Evolutionary conservation across 2,113 vertebrate genomes (phyloP), one percentile per base, ranked within the genome.

Genomic region (Lota lota): DNA sequence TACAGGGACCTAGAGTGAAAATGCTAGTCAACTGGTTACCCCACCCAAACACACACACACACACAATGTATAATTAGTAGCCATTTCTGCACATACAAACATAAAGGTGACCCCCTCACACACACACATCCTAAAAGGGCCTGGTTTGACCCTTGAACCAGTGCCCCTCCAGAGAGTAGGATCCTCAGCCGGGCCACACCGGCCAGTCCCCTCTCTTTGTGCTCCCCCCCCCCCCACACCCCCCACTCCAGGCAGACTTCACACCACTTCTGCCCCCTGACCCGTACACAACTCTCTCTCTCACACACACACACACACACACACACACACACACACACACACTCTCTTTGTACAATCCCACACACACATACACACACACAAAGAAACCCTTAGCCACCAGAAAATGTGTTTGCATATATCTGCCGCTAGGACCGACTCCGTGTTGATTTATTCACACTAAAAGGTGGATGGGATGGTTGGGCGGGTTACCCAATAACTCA

Each of bases 141-240:
- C 75, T 56, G 18, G 57, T 20, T 54, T 87, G 85, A 88, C 87
- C 88, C 86, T 64, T 88, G 82, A 88, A 82, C 84, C 63, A 14
- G 22, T 53, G 47, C 68, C 76, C 78, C 82, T 87, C 83, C 75
- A n/a, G 81, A 86, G 78, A 77, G 74, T 16, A 77, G 72, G 72
- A 84, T 80, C 76, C 78, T 8, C 33, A 61, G 60, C 12, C 59
- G 19, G 61, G 61, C n/a, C 22, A 61, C 28, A 10, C 62, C 68
- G 60, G 83, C 66, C 64, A 69, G 63, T 40, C 3, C 75, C 18
- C 0, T 22, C 50, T 76, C 79, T 88, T 82, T 81, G 78, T 87
- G 74, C 76, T 84, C 57, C 57, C 73, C 58, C 28, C 3, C 36
- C 5, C 36, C 5, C 36, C 57, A 62, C 59, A 66, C 64, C 69